These are phyloP conservation scores for Chaetodon trifascialis DNA, from an alignment of 2,113 vertebrate species.

Conservation along the genomic window DNA sequence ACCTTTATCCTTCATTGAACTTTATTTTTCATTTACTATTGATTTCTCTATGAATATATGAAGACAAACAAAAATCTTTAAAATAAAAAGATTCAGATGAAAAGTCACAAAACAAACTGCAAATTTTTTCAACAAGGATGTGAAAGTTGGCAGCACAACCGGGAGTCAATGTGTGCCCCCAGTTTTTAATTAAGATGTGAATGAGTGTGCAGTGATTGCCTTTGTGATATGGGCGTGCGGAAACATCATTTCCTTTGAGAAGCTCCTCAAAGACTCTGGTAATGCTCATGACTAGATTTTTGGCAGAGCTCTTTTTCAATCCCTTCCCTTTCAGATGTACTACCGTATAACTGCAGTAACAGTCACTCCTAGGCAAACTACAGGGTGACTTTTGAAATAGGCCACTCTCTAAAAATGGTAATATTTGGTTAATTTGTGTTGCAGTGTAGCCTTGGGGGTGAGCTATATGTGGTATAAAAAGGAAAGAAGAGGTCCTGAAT, in stretches of 20 bases:
- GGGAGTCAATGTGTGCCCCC: conserved; percentile 35
- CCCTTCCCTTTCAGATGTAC: conserved; percentile 42
- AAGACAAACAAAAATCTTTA: neutral
- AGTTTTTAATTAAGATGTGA: conserved; percentile 73
- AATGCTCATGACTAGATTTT: conserved; percentile 53
- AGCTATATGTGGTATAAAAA: conserved; percentile 26
- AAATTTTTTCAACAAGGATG: conserved; percentile 20
- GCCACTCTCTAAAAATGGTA: conserved; percentile 43
- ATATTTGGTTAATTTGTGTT: conserved; percentile 57
- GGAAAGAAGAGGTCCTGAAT: conserved; percentile 9
- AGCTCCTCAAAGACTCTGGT: conserved; percentile 50
- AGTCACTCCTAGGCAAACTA: conserved; percentile 55
- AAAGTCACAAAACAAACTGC: conserved; percentile 8
- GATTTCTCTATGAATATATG: neutral
- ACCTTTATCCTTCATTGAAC: neutral
- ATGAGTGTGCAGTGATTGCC: conserved; percentile 61
- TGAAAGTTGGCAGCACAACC: conserved; percentile 43
- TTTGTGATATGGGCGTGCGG: conserved; percentile 60
- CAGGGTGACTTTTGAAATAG: conserved; percentile 65
- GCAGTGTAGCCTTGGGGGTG: conserved; percentile 40
- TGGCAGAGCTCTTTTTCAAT: conserved; percentile 53
- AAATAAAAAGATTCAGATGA: conserved; percentile 11
- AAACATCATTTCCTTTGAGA: conserved; percentile 67
- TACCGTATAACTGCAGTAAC: conserved; percentile 38
- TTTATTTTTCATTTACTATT: neutral